A percentile compares a stretch with the other conserved stretches of the same genome.
These are phyloP conservation scores for Chiroxiphia lanceolata DNA, from an alignment of 2,797 vertebrate species.

Conservation along the genomic window DNA sequence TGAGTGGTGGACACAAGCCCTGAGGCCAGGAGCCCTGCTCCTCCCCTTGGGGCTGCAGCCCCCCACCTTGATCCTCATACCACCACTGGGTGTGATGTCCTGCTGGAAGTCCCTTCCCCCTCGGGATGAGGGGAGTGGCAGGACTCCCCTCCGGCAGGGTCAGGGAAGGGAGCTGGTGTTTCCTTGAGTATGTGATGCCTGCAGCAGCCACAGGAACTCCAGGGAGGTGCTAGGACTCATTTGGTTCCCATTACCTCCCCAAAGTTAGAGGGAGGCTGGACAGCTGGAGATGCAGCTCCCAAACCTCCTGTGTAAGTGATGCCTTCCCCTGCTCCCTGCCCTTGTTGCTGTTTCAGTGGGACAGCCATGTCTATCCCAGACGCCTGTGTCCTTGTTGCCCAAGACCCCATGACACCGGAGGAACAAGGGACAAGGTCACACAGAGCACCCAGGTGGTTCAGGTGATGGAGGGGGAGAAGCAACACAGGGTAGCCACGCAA, in stretches of 20 bases:
- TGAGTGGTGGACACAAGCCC: background rate
- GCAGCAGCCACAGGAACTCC: background rate
- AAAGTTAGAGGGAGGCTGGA: background rate
- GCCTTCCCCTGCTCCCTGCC: background rate
- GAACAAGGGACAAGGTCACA: background rate
- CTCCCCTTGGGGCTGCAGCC: background rate
- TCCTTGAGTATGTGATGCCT: fast-evolving
- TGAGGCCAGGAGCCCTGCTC: background rate
- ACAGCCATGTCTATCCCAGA: background rate
- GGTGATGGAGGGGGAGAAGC: background rate
- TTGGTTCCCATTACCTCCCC: background rate
- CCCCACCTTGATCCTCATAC: background rate
- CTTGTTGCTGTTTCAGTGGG: fast-evolving
- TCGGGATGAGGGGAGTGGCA: background rate
- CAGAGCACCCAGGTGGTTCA: fast-evolving
- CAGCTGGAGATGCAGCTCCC: background rate
- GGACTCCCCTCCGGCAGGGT: background rate
- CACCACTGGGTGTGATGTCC: fast-evolving
- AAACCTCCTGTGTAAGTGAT: background rate
- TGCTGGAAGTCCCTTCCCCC: background rate
- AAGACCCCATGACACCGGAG: fast-evolving
- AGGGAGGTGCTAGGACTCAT: background rate
- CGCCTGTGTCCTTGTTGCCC: fast-evolving
- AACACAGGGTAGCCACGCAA: fast-evolving
- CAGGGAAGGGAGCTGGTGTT: background rate